Percentiles rank a stretch among this genome's conserved stretches.
phyloP scores from a whole-genome alignment of 1,140 invertebrate genomes.

The Eumeta japonica region DNA sequence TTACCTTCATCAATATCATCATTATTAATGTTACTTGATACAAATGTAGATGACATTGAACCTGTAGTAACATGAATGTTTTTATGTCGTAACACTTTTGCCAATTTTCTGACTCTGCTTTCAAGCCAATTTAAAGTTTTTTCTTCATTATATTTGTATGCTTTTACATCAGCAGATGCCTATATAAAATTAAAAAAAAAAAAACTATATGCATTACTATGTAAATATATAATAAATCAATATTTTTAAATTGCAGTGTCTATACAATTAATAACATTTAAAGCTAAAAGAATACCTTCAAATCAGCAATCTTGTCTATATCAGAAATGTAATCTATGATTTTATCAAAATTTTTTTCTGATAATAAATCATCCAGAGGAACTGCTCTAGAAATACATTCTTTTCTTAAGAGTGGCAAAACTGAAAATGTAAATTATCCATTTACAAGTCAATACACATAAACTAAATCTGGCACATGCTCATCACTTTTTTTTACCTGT shows the following conservation, averaged over 20 bases:
- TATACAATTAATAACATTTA: neutral
- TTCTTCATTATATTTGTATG: conserved; percentile 76
- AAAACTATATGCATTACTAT: conserved; percentile 10
- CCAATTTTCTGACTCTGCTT: conserved; percentile 65
- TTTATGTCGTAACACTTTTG: conserved; percentile 64
- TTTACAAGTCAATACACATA: neutral
- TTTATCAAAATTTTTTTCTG: conserved; percentile 43
- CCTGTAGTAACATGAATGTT: conserved; percentile 70
- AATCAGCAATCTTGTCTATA: conserved; percentile 64
- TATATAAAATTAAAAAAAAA: conserved; percentile 21
- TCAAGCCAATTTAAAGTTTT: conserved; percentile 73
- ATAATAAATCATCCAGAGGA: conserved; percentile 70
- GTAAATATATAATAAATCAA: conserved; percentile 4
- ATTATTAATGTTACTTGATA: conserved; percentile 61
- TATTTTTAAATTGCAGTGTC: neutral
- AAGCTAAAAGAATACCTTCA: conserved; percentile 54
- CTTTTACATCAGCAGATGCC: conserved; percentile 67
- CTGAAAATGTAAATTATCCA: conserved; percentile 33
- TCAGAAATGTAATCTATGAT: conserved; percentile 33
- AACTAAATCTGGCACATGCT: too few relatives aligned
- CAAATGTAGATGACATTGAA: conserved; percentile 70
- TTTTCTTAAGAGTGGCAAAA: conserved; percentile 59
- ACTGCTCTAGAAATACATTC: conserved; percentile 61
- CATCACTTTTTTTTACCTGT: too few relatives aligned
- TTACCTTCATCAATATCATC: conserved; percentile 52